Evolutionary conservation across 1,140 invertebrate genomes (phyloP), one percentile per base, ranked within the genome.

Genomic region (Calliphora vicina): DNA sequence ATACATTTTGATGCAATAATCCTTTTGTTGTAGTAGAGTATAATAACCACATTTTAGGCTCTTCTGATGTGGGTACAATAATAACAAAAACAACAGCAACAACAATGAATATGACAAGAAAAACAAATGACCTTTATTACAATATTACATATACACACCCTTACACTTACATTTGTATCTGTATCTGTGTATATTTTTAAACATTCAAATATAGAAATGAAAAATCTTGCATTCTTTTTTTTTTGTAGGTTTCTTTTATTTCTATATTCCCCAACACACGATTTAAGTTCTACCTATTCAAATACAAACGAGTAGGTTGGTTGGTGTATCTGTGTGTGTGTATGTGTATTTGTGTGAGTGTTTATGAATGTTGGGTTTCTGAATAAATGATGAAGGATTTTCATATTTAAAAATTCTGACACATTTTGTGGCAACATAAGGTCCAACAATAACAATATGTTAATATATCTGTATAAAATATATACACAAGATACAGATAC

Each of bases 341-440:
- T 57, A 12, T 57, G 15, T 57, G 50, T n/a, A n/a, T n/a, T n/a
- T 35, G 35, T 35, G 35, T 35, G 35, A 35, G 35, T 57, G 50
- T 57, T 17, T 57, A 57, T 57, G 50, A 57, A 57, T 57, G 50
- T 57, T 57, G 50, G 50, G 15, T 57, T 57, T 57, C 15, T 57
- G 50, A 57, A 57, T 57, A 57, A 57, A 57, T 57, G 50, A 57
- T 57, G 50, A 57, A 57, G 50, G 50, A 57, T 57, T 57, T 57
- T 57, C 50, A 57, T 57, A 57, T 57, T 57, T 57, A 57, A 57
- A 73, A 73, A 73, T 42, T n/a, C n/a, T n/a, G n/a, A 76, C 27
- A 76, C 73, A 76, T 76, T 74, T 76, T 76, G 73, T 76, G 73
- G 73, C 73, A 76, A 76, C 73, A 76, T 76, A 76, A 76, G 73